phyloP scores from a whole-genome alignment of 2,113 vertebrate species.

The Penelope pileata region DNA sequence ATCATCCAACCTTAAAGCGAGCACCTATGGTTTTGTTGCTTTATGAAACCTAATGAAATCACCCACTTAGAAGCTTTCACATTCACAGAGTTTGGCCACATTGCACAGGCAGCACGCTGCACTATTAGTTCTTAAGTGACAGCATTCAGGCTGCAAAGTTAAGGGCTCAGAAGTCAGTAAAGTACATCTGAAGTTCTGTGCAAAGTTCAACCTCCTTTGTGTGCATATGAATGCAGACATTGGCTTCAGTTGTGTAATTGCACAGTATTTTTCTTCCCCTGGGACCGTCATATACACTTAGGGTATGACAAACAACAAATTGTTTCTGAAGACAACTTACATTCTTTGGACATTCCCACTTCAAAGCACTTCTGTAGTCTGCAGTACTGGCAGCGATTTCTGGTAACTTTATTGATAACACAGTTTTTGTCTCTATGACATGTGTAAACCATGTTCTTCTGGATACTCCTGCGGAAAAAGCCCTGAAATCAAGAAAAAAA shows the following conservation, averaged over 20 bases:
- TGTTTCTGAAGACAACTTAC: conserved; percentile 80
- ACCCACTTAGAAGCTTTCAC: neutral
- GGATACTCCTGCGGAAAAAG: conserved; percentile 96
- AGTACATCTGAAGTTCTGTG: neutral
- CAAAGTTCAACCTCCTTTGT: neutral
- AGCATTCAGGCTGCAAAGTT: neutral
- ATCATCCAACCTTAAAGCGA: neutral
- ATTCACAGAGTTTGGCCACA: neutral
- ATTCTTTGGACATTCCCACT: conserved; percentile 97
- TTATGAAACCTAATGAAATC: neutral
- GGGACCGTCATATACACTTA: neutral
- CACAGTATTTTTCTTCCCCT: neutral
- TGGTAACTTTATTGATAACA: conserved; percentile 97
- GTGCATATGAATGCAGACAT: neutral
- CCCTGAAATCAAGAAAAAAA: conserved; percentile 82
- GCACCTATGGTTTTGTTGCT: neutral
- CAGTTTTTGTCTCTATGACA: conserved; percentile 96
- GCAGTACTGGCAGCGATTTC: conserved; percentile 97
- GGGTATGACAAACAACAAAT: conserved; percentile 9
- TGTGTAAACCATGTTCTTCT: conserved; percentile 98
- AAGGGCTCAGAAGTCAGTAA: neutral
- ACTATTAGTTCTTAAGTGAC: neutral
- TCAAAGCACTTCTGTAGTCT: conserved; percentile 94
- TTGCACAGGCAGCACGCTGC: rapidly evolving
- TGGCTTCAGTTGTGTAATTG: neutral